Conservation (phyloP, 1,140 invertebrate genomes). For the Elymnias hypermnestra region DNA sequence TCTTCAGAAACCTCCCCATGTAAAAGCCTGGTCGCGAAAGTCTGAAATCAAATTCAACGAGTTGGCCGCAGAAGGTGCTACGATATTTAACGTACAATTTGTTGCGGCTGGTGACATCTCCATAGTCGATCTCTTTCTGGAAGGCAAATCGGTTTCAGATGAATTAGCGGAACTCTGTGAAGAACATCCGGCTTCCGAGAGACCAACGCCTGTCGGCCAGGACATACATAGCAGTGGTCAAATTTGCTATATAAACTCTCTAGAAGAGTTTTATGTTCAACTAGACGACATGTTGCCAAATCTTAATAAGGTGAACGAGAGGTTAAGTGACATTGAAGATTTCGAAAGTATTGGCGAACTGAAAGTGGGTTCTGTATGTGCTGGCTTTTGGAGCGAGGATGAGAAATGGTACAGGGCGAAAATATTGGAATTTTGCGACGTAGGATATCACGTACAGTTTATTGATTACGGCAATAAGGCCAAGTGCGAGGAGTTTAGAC, state of each 20-base stretch:
- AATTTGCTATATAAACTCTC: slow-evolving; percentile 77
- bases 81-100: slow-evolving; percentile 80
- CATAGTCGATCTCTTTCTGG: slow-evolving; percentile 78
- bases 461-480: slow-evolving; percentile 85
- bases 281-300: slow-evolving; percentile 72
- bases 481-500: slow-evolving; percentile 75
- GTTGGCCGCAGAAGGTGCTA: slow-evolving; percentile 79
- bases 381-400: slow-evolving; percentile 81
- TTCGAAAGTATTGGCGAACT: slow-evolving; percentile 69
- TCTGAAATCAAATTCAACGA: slow-evolving; percentile 81
- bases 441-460: slow-evolving; percentile 79
- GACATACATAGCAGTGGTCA: slow-evolving; percentile 53
- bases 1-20: slow-evolving; percentile 77
- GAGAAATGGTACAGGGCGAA: slow-evolving; percentile 80
- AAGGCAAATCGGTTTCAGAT: slow-evolving; percentile 79
- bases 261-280: slow-evolving; percentile 81
- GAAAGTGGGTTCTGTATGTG: slow-evolving; percentile 76
- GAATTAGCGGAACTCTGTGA: slow-evolving; percentile 75
- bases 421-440: slow-evolving; percentile 71
- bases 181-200: slow-evolving; percentile 44
- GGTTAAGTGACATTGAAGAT: slow-evolving; percentile 71
- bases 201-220: slow-evolving; percentile 53
- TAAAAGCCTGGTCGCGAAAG: slow-evolving; percentile 79
- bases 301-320: slow-evolving; percentile 78
- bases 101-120: slow-evolving; percentile 80